phyloP scores from a whole-genome alignment of 2,888 invertebrate species.

The Eulithis prunata region DNA sequence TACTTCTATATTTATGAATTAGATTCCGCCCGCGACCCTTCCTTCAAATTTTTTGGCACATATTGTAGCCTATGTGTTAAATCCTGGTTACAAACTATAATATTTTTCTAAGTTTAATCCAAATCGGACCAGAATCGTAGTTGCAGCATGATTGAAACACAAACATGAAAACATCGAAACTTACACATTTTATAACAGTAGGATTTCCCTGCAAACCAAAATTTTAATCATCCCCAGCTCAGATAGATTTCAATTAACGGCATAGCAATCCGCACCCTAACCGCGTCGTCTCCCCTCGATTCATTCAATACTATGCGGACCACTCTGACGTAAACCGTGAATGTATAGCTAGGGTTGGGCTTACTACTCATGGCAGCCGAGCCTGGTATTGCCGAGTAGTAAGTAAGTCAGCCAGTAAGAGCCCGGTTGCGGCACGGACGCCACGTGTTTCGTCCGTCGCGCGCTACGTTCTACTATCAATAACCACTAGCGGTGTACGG shows the following conservation, averaged over 20 bases:
- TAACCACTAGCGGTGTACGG: constrained; percentile 29
- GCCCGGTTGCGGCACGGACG: constrained; percentile 60
- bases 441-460: constrained; percentile 53
- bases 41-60: too few relatives aligned
- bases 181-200: neutral
- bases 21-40: too few relatives aligned
- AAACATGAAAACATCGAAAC: too few relatives aligned
- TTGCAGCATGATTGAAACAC: too few relatives aligned
- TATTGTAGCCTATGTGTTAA: too few relatives aligned
- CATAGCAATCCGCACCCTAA: constrained; percentile 40
- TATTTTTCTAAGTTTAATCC: too few relatives aligned
- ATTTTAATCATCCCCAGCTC: constrained; percentile 15
- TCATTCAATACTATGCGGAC: constrained; percentile 73
- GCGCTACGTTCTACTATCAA: constrained; percentile 29
- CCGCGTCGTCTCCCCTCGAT: constrained; percentile 49
- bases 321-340: constrained; percentile 74
- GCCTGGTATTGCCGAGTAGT: constrained; percentile 35
- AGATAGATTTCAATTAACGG: constrained; percentile 31
- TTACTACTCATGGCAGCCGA: constrained; percentile 51
- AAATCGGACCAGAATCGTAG: too few relatives aligned
- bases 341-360: constrained; percentile 59
- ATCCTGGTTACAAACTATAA: too few relatives aligned
- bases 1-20: neutral
- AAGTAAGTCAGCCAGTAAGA: constrained; percentile 64
- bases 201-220: neutral